Evolutionary conservation across 2,888 invertebrate species (phyloP).

Genomic region (Tridacna crocea): DNA sequence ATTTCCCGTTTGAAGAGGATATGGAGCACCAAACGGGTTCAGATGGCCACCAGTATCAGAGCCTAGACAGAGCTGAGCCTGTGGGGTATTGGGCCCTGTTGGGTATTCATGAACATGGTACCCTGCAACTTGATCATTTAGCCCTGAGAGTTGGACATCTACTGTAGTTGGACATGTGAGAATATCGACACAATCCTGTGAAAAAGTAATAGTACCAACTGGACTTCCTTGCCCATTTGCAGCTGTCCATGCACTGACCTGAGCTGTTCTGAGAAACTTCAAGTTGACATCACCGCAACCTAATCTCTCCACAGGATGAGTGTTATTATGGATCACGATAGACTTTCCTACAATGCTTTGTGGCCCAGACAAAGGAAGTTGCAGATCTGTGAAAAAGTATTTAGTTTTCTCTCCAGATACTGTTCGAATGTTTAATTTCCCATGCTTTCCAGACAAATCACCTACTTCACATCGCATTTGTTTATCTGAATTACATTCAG

Average conservation of each 20-base stretch:
- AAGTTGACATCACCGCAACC: constrained; percentile 89
- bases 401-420: constrained; percentile 35
- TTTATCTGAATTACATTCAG: constrained; percentile 84
- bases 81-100: constrained; percentile 69
- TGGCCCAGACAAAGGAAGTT: constrained; percentile 91
- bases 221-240: constrained; percentile 35
- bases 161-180: constrained; percentile 61
- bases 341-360: constrained; percentile 92
- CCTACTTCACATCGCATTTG: constrained; percentile 96
- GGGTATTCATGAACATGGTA: constrained; percentile 85
- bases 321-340: constrained; percentile 93
- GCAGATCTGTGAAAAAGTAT: constrained; percentile 89
- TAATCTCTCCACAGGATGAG: constrained; percentile 89
- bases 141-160: constrained; percentile 86
- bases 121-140: constrained; percentile 80
- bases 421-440: constrained; percentile 76
- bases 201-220: constrained; percentile 61
- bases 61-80: constrained; percentile 84
- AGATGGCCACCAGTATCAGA: constrained; percentile 88
- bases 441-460: constrained; percentile 86
- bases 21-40: constrained; percentile 88
- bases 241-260: constrained; percentile 55
- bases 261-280: constrained; percentile 41
- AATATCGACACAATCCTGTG: constrained; percentile 46
- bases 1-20: constrained; percentile 40